Evolutionary conservation across 1,140 invertebrate genomes (phyloP).

Genomic region (Carcinoscorpius rotundicauda): DNA sequence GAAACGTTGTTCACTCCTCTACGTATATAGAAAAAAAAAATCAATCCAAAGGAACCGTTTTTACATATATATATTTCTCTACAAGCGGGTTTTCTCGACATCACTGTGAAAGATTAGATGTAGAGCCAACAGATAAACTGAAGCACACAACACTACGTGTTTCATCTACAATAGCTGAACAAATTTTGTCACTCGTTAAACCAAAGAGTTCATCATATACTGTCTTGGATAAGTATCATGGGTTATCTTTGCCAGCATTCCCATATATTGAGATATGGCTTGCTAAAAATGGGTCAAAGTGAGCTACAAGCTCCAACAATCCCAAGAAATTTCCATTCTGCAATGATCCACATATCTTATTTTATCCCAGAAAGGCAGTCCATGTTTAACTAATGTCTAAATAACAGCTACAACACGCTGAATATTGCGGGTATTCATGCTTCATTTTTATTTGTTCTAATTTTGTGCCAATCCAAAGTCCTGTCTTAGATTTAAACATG

Average conservation of each 20-base stretch:
- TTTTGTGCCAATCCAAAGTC: no score
- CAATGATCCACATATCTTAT: conserved; percentile 23
- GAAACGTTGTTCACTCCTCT: no score
- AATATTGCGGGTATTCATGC: no score
- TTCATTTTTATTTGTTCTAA: no score
- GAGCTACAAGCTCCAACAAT: conserved; percentile 21
- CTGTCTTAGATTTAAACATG: no score
- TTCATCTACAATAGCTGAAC: conserved; percentile 1
- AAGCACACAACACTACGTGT: conserved; percentile 7
- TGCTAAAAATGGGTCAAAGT: conserved; percentile 23
- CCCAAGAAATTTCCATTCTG: conserved; percentile 21
- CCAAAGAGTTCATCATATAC: conserved; percentile 7
- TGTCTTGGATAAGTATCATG: conserved; percentile 8
- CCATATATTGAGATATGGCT: conserved; percentile 10
- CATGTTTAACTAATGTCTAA: conserved; percentile 20
- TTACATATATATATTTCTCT: no score
- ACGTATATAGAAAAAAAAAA: no score
- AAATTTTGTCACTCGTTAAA: conserved; percentile 6
- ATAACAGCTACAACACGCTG: conserved; percentile 18
- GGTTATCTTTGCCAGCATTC: conserved; percentile 13
- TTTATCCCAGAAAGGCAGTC: conserved; percentile 19
- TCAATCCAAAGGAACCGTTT: no score
- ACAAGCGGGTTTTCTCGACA: not conserved
- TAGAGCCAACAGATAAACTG: conserved; percentile 7
- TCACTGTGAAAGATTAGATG: conserved; percentile 4